Evolutionary conservation across 2,797 vertebrate genomes (phyloP).

Genomic region (Streptopelia turtur): DNA sequence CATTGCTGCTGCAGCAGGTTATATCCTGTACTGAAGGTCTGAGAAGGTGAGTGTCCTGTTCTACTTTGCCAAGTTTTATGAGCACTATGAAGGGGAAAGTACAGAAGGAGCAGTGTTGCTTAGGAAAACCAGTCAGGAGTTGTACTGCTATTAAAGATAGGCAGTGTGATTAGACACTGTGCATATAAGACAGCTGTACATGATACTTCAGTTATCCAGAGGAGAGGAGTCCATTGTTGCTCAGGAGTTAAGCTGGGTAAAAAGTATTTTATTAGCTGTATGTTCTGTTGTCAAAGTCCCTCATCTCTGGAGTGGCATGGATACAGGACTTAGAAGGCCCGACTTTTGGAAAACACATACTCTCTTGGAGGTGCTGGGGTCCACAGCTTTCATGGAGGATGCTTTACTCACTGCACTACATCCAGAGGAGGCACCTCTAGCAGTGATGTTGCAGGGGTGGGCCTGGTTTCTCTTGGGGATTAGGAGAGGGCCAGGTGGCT

Average conservation of each 20-base stretch:
- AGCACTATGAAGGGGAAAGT: too few species aligned
- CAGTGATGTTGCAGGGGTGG: background rate
- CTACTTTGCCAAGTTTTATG: background rate
- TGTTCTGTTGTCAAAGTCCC: background rate
- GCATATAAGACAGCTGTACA: rapidly evolving
- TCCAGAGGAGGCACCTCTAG: background rate
- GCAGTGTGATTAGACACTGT: background rate
- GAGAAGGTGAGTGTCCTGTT: background rate
- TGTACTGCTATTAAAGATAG: rapidly evolving
- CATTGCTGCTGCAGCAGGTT: background rate
- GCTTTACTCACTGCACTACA: background rate
- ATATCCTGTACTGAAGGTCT: background rate
- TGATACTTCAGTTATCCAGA: background rate
- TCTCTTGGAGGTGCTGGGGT: background rate
- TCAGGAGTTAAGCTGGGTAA: background rate
- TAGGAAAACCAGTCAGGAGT: background rate
- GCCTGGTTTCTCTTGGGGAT: background rate
- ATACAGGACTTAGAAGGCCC: background rate
- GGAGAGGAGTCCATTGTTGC: background rate
- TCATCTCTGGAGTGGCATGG: rapidly evolving
- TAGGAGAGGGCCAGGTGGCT: background rate
- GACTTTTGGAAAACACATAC: background rate
- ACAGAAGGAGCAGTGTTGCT: background rate
- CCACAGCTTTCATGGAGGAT: background rate
- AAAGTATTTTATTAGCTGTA: background rate